Base-by-base conservation (phyloP, 2,113 vertebrate genomes). In the Labeo catla region DNA sequence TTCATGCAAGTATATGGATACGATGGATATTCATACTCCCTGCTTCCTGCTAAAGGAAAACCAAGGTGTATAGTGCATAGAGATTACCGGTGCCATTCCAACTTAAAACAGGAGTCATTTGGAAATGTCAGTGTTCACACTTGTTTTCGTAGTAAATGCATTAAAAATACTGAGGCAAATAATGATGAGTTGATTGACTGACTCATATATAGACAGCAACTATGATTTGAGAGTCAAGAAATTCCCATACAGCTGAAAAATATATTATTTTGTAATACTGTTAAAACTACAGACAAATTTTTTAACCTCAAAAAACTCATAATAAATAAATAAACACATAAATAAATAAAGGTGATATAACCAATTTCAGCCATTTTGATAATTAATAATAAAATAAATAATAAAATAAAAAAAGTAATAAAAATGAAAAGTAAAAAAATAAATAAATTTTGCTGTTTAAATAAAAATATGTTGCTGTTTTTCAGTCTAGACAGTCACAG, bases 1-100 rank as follows among this genome's bases (percentile, higher is more conserved):
- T 81, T 65, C 8, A 47, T 16, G 39, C 43, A 74, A 23, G 45
- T 12, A 81, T 81, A 81, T 81, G 39, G 78, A 80, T 61, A 80
- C 7, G 11, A 45, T n/a, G 43, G 43, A 76, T 49, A 76, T 21
- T 39, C 7, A 3, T 54, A 3, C 49, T 36, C 76, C 39, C 0
- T 28, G 6, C 7, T 45, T 12, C 5, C 21, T 80, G 6, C 43
- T 65, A 28, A 12, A 59, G 8, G n/a, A 23, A 76, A 13, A 23
- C 23, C 72, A 4, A 47, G 49, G 50, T 77, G 19, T 8, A 57
- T 16, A 57, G 13, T 4, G 47, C 23, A 45, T 21, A 12, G 12
- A 49, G 15, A 39, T 45, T 45, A 45, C 70, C 45, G 39, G 15
- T n/a, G 39, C 39, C 39, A 43, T 72, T 15, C 28, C 6, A 72